Percentiles rank a stretch among this genome's conserved stretches.
Evolutionary conservation across 1,140 invertebrate species (phyloP).

Genomic region (Atta cephalotes): DNA sequence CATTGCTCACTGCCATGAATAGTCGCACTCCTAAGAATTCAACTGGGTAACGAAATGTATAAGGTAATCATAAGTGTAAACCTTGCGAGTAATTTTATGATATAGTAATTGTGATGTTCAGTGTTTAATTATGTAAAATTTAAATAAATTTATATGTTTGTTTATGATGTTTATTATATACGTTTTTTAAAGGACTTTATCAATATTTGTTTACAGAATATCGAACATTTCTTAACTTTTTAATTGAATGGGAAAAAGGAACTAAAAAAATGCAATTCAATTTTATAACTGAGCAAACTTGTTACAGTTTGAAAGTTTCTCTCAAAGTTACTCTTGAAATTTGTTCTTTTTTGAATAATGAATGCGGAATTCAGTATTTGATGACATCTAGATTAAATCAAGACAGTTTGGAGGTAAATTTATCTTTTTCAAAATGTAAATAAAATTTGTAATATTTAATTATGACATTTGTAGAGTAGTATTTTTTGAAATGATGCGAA

Average conservation of each 20-base stretch:
- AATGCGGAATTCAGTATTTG: too few relatives aligned
- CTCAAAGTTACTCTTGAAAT: too few relatives aligned
- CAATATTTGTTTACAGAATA: background rate
- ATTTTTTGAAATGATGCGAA: conserved; percentile 48
- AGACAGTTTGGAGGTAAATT: background rate
- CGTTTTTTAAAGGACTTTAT: background rate
- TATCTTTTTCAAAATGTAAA: background rate
- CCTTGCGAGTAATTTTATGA: background rate
- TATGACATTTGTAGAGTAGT: background rate
- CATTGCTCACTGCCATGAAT: conserved; percentile 60
- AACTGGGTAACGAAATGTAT: conserved; percentile 23
- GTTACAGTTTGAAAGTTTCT: too few relatives aligned
- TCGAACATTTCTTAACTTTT: background rate
- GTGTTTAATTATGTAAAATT: background rate
- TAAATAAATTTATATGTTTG: background rate
- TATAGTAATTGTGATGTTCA: background rate
- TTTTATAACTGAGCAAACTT: too few relatives aligned
- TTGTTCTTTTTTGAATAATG: too few relatives aligned
- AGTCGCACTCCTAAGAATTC: conserved; percentile 46
- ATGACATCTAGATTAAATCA: background rate
- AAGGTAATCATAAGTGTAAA: conserved; percentile 1
- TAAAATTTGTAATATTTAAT: background rate
- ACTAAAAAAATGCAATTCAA: too few relatives aligned
- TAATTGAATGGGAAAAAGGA: background rate
- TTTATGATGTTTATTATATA: background rate